Conservation (phyloP, 2,113 vertebrate species). For the Lycaon pictus region DNA sequence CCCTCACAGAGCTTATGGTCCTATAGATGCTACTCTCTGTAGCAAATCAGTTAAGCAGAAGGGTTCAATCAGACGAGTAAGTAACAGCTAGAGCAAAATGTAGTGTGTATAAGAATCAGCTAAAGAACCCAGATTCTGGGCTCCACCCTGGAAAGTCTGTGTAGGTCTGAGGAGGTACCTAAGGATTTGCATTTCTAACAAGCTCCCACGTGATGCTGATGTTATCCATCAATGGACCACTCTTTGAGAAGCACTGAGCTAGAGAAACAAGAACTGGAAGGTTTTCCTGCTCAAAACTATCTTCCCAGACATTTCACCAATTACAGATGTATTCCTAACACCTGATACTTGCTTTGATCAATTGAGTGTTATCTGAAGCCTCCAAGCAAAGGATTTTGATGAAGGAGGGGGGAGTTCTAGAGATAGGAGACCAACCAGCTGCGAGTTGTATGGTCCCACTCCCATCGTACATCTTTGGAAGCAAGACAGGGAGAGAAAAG, state of each 20-base stretch:
- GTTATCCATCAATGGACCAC: not conserved
- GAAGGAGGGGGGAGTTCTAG: not conserved
- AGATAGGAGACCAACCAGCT: not conserved
- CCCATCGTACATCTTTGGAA: not conserved
- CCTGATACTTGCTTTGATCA: not conserved
- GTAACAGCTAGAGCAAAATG: not conserved
- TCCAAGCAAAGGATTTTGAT: not conserved
- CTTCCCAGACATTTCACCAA: not conserved
- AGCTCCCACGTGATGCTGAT: not conserved
- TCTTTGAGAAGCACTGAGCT: not conserved
- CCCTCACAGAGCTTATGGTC: not conserved
- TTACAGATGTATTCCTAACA: not conserved
- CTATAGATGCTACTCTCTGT: not conserved
- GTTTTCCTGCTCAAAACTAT: not conserved
- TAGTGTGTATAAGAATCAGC: not conserved
- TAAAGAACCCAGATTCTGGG: not conserved
- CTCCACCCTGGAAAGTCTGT: not conserved
- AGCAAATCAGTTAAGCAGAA: not conserved
- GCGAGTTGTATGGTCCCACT: not conserved
- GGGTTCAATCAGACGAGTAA: not conserved
- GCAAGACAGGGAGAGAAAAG: not conserved
- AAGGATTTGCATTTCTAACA: slow-evolving; percentile 4
- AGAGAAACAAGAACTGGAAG: not conserved
- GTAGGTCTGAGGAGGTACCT: not conserved
- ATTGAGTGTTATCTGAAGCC: not conserved